Percentiles rank a stretch among this genome's conserved stretches.
Evolutionary conservation across 2,888 invertebrate genomes (phyloP).

Genomic region (Drosophila pseudotalamancana): DNA sequence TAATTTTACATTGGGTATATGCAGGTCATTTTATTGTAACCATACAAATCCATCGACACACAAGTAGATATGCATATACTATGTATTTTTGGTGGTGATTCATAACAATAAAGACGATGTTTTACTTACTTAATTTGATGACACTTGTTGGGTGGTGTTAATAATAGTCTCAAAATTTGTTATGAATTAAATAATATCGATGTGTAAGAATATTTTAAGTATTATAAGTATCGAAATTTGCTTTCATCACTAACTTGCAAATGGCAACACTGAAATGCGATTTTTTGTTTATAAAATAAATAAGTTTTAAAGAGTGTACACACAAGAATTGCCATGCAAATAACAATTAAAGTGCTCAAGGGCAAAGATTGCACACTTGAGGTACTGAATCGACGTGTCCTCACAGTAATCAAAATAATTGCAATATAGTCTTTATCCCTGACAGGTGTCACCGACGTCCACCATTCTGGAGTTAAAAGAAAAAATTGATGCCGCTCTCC

Average conservation of each 20-base stretch:
- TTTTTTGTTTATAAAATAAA: slow-evolving; percentile 49
- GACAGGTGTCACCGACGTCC: slow-evolving; percentile 86
- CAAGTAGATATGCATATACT: not conserved
- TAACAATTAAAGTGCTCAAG: slow-evolving; percentile 89
- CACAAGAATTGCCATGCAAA: slow-evolving; percentile 86
- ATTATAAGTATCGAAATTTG: slow-evolving; percentile 21
- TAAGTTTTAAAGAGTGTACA: slow-evolving; percentile 10
- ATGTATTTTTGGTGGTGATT: not conserved
- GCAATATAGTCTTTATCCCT: not conserved
- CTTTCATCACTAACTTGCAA: slow-evolving; percentile 31
- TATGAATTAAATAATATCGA: slow-evolving; percentile 2
- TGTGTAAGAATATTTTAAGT: not conserved
- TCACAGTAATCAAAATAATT: not conserved
- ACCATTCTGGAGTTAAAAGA: slow-evolving; percentile 89
- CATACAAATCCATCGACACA: too few species aligned
- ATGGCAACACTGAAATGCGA: slow-evolving; percentile 45
- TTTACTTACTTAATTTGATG: not conserved
- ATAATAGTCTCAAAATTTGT: not conserved
- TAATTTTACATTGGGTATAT: not conserved
- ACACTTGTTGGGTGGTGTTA: not conserved
- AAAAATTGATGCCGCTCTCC: slow-evolving; percentile 87
- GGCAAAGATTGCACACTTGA: slow-evolving; percentile 89
- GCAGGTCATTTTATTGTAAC: too few species aligned
- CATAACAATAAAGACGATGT: not conserved
- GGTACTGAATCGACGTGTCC: too few species aligned